Evolutionary conservation across 2,888 invertebrate genomes (phyloP), one percentile per base, ranked within the genome.

Genomic region (Chrysolina oricalcia): DNA sequence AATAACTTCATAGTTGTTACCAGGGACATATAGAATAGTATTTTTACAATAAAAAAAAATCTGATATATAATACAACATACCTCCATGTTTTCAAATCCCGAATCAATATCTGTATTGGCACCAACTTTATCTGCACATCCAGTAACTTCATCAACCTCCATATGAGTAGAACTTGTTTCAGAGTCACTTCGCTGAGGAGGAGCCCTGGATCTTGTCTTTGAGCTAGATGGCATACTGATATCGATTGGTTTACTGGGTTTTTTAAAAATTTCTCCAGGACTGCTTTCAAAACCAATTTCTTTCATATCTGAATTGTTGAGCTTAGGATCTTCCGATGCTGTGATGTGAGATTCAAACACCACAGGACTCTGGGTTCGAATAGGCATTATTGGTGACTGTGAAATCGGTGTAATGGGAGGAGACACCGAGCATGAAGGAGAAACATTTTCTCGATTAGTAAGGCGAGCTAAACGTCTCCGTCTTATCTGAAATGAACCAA

Each of bases 21-120:
- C 27, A 27, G 27, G 27, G 27, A 27, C 5, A 27, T 27, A 27
- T 27, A 3, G 27, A 27, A 27, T 27, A 2, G 5, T 27, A 3
- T 27, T 27, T 27, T 27, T 27, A 5, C 27, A 27, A 27, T 27
- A 3, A 5, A 27, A 27, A 27, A 27, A 5, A 27, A 27, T 2
- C 27, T 5, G 5, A 27, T 3, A 5, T 27, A 27, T 27, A 27
- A 27, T 27, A 27, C 5, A 27, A 66, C 74, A 77, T 74, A 83
- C 90, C 87, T 94, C 94, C 94, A 94, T 94, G 82, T 93, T 93
- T 87, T 94, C 94, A 83, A 94, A 93, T 21, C 93, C 93, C 9
- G 93, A 93, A 87, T 94, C 94, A 46, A 92, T 92, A 86, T 93
- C 93, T 35, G 90, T 90, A 80, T 89, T 90, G 64, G 87, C 89